A percentile compares a stretch with the other conserved stretches of the same genome.
Conservation (phyloP, 2,113 vertebrate genomes). For the Pitta sordida region DNA sequence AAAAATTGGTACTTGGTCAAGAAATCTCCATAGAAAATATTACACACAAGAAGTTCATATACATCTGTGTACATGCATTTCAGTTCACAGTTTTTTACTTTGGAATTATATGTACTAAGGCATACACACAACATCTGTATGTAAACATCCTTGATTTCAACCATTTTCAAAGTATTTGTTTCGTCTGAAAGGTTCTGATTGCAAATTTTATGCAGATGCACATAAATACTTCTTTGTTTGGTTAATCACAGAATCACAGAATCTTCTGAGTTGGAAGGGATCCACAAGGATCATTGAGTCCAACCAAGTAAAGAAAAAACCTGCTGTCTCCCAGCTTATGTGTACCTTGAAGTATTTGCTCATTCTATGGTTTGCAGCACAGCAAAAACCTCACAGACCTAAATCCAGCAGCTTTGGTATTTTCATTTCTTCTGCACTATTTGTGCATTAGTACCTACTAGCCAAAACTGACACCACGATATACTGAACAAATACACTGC, state of each 20-base stretch:
- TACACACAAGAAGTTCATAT: background rate
- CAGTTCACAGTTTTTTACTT: background rate
- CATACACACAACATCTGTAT: background rate
- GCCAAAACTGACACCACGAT: background rate
- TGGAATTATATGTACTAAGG: background rate
- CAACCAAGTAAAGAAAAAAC: background rate
- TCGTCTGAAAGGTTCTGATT: conserved; percentile 12
- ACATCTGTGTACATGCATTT: background rate
- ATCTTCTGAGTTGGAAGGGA: too few relatives aligned
- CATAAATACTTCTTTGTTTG: background rate
- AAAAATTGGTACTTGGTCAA: background rate
- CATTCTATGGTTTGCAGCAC: background rate
- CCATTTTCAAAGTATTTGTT: background rate
- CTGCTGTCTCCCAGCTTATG: background rate
- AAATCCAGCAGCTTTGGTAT: background rate
- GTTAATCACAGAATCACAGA: too few relatives aligned
- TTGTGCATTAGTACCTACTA: background rate
- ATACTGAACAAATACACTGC: background rate
- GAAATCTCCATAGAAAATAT: background rate
- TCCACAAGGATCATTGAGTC: too few relatives aligned
- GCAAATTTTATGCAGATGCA: conserved; percentile 12
- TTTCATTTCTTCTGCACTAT: background rate
- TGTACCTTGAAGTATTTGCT: background rate
- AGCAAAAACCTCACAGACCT: background rate
- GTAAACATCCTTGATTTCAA: conserved; percentile 44